A percentile compares a stretch with the other conserved stretches of the same genome.
These are phyloP conservation scores for Telenomus remus DNA, from an alignment of 1,140 invertebrate genomes.

Conservation along the genomic window DNA sequence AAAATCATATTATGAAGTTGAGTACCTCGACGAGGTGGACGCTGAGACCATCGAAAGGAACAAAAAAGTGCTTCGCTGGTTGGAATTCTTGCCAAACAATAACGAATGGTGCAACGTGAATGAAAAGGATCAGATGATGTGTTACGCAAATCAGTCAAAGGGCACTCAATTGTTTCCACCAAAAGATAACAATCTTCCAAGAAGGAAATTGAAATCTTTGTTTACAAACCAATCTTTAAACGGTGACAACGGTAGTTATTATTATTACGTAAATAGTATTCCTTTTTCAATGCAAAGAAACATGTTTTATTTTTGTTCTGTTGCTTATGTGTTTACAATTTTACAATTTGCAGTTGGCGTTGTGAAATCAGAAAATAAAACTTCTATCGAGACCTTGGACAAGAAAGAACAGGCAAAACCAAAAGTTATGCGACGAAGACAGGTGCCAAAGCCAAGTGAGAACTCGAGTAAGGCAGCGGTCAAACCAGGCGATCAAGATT, in stretches of 20 bases:
- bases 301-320: too few relatives aligned
- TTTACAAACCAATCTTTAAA: constrained; percentile 11
- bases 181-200: constrained; percentile 1
- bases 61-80: constrained; percentile 32
- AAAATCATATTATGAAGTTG: too few relatives aligned
- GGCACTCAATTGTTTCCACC: not conserved
- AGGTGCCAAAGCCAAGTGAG: too few relatives aligned
- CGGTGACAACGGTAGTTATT: constrained; percentile 3
- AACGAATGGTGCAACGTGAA: constrained; percentile 27
- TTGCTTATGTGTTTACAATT: too few relatives aligned
- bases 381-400: not conserved
- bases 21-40: constrained; percentile 3
- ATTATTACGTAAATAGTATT: too few relatives aligned
- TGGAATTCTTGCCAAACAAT: constrained; percentile 41
- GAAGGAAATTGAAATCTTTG: constrained; percentile 15
- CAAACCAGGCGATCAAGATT: too few relatives aligned
- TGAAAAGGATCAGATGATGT: constrained; percentile 1
- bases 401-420: too few relatives aligned
- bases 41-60: constrained; percentile 11
- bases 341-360: too few relatives aligned
- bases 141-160: not conserved
- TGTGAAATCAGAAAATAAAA: too few relatives aligned
- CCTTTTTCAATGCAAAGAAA: too few relatives aligned
- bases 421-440: too few relatives aligned
- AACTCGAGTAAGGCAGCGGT: too few relatives aligned